A percentile compares a stretch with the other conserved stretches of the same genome.
phyloP scores from a whole-genome alignment of 2,888 invertebrate genomes.

The Melikaiella ostensackeni region DNA sequence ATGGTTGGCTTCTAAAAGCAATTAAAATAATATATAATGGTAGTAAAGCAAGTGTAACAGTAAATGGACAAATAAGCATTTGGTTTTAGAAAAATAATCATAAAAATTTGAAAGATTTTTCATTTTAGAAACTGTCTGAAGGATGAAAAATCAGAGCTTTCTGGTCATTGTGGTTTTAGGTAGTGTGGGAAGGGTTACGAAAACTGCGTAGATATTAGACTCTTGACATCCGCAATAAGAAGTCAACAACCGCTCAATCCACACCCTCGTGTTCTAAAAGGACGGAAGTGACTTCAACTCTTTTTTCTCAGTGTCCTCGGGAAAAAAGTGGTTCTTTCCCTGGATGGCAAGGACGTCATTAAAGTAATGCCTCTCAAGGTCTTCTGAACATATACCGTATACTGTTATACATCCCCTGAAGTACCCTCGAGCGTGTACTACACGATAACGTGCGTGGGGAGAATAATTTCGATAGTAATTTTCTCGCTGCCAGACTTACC shows the following conservation, averaged over 20 bases:
- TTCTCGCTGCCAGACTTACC: conserved; percentile 22
- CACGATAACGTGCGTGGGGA: conserved; percentile 26
- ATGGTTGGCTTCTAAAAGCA: no score
- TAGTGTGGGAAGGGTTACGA: not conserved
- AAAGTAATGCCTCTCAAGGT: conserved; percentile 8
- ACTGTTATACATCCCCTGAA: not conserved
- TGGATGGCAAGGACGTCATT: conserved; percentile 23
- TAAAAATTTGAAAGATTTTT: no score
- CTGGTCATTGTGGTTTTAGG: not conserved
- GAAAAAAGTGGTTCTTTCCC: not conserved
- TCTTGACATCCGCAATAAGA: not conserved
- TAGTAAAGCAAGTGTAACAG: no score
- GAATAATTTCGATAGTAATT: conserved; percentile 36
- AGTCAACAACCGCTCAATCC: conserved; percentile 6
- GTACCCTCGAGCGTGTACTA: conserved; percentile 23
- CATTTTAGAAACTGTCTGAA: no score
- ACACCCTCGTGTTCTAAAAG: not conserved
- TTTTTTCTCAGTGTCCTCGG: not conserved
- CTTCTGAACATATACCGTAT: not conserved
- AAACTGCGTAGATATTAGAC: not conserved
- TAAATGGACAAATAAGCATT: no score
- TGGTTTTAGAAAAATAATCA: no score
- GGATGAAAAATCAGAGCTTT: no score
- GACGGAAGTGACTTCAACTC: conserved; percentile 5
- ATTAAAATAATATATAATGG: no score